Percentiles rank a stretch among this genome's conserved stretches.
These are phyloP conservation scores for Hippopotamus amphibius DNA, from an alignment of 2,113 vertebrate genomes.

Conservation along the genomic window DNA sequence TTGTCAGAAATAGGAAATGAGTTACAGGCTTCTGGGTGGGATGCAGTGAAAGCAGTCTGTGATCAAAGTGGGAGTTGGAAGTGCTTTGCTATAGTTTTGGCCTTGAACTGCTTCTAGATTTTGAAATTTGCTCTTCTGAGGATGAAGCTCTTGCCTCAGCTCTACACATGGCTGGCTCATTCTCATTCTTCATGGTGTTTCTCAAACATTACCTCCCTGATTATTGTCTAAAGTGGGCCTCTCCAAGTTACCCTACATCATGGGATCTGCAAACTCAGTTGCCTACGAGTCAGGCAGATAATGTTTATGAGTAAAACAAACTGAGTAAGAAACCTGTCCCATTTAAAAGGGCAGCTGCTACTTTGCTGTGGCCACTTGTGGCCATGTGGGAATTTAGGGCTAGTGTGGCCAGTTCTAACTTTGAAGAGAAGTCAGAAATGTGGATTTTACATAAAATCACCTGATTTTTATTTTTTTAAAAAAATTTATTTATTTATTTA, in stretches of 20 bases:
- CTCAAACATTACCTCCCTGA: not conserved
- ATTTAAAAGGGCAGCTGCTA: not conserved
- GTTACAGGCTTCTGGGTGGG: not conserved
- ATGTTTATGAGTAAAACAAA: slow-evolving; percentile 1
- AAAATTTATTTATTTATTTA: too few relatives aligned
- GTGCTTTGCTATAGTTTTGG: not conserved
- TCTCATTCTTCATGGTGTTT: not conserved
- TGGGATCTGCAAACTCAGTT: not conserved
- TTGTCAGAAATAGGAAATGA: not conserved
- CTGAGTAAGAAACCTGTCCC: not conserved
- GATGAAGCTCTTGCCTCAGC: not conserved
- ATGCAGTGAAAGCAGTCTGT: not conserved
- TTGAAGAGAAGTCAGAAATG: slow-evolving; percentile 31
- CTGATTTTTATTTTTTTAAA: not conserved
- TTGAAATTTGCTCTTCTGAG: not conserved
- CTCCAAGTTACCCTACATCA: not conserved
- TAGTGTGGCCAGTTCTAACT: not conserved
- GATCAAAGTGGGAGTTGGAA: not conserved
- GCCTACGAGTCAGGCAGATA: not conserved
- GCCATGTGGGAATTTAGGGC: not conserved
- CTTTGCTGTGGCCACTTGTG: not conserved
- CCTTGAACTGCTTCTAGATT: slow-evolving; percentile 15
- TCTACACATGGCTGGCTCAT: not conserved
- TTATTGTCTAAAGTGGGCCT: not conserved
- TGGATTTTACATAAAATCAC: not conserved